Base-by-base conservation (phyloP, 2,113 vertebrate species). In the Campylomormyrus tamandua region DNA sequence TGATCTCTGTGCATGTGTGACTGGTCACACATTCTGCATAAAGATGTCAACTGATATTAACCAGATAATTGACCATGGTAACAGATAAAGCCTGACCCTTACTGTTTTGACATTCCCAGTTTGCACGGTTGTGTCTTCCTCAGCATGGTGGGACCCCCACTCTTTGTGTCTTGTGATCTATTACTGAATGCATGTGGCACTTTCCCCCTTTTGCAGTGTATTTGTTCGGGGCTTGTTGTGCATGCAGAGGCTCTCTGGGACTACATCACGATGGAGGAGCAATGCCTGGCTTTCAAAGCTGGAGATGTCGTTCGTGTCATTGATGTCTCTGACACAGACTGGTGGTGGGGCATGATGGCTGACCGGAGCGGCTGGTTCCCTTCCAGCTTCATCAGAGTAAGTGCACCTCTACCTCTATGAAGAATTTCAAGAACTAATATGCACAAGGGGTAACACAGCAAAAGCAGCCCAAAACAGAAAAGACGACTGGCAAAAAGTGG, bases 241-340 rank as follows among this genome's bases (percentile, higher is more conserved):
- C 97, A 96, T 58, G 98, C 98, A 0, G 98, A 99, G 93, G 98
- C 98, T 56, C 96, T 99, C 86, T 99, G 98, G 98, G 98, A 99
- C 94, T 98, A 99, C 58, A 98, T 99, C 94, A 98, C 98, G 87
- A 99, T 99, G 98, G 98, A 98, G 58, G 98, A 99, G 93, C 97
- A 98, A 95, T 98, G 99, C 93, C 95, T 99, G 94, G 97, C 97
- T 93, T 99, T 99, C 95, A 98, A 99, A 96, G 98, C 97, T 2
- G 98, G 98, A 90, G 98, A 99, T 66, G 98, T 99, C 92, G 98
- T 99, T 94, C 97, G 95, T 89, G 97, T 99, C 85, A 95, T 99
- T 91, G 98, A 99, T 90, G 98, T 97, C 85, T 97, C 97, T 2
- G 97, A 99, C 92, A 97, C 97, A 91, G 98, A 99, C 92, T 99